Conservation (phyloP, 2,113 vertebrate species). For the Ascaphus truei region DNA sequence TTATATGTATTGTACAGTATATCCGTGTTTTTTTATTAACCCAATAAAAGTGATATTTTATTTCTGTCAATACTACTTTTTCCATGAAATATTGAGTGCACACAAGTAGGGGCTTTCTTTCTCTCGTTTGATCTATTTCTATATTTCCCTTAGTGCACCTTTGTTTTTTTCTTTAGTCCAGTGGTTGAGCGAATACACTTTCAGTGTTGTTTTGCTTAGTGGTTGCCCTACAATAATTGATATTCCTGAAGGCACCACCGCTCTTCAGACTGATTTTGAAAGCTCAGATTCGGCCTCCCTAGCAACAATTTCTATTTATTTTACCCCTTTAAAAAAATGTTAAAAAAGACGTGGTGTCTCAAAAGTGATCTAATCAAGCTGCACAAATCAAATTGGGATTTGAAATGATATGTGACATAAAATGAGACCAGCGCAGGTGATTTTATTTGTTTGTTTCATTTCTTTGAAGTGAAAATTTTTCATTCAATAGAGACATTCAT, state of each 20-base stretch:
- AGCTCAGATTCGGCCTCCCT: constrained; percentile 11
- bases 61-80: too few species aligned
- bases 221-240: neutral
- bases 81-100: too few species aligned
- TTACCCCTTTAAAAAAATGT: neutral
- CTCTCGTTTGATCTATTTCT: too few species aligned
- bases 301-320: neutral
- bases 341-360: constrained; percentile 5
- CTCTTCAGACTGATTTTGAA: constrained; percentile 3
- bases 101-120: too few species aligned
- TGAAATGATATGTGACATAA: constrained; percentile 14
- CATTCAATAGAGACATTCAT: constrained; percentile 11
- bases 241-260: constrained; percentile 12
- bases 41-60: too few species aligned
- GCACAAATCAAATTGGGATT: constrained; percentile 12
- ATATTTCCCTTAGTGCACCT: too few species aligned
- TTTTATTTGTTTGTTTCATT: constrained; percentile 13
- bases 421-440: constrained; percentile 3
- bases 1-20: too few species aligned
- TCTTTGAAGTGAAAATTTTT: constrained; percentile 19
- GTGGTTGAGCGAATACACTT: too few species aligned
- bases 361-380: constrained; percentile 24
- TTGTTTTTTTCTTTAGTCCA: too few species aligned
- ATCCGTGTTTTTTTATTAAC: too few species aligned
- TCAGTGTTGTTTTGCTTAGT: neutral